Base-by-base conservation (phyloP, 1,140 invertebrate species). In the Zaprionus nigranus region DNA sequence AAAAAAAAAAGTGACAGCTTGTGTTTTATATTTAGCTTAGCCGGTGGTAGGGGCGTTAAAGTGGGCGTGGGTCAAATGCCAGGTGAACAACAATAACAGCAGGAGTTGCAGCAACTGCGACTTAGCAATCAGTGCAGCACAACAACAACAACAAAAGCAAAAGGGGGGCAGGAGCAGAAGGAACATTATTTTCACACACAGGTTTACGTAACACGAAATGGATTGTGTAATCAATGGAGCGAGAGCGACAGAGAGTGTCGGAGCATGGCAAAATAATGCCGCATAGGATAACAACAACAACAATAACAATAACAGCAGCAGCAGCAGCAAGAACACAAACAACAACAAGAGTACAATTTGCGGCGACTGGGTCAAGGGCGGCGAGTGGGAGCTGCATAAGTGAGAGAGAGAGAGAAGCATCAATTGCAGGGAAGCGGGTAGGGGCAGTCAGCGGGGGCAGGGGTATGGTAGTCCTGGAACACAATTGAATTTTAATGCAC, bases 151-250 rank as follows among this genome's bases (percentile, higher is more conserved):
- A 54, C 51, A 69, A 51, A 9, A 13, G 34, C 49, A 24, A 12
- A 20, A 49, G 24, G 72, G 6, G 38, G 38, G n/a, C 2, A 40
- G 38, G 38, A 61, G 59, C 63, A 79, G 57, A 66, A 88, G 85
- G 78, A 81, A 67, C 67, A 79, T 73, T 84, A 80, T 86, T 84
- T 85, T 75, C 79, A 79, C 77, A 77, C 73, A 72, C 68, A 58
- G 71, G 59, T 88, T 88, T 88, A 88, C 85, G 84, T 88, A 88
- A 88, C 85, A 73, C 67, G 73, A 76, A 79, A 78, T 58, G 68
- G 66, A 88, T 88, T 88, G 84, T 88, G 84, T 78, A 88, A 88
- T 76, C 85, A 81, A 79, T 59, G 64, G 43, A 5, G 59, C 43
- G 36, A 26, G 67, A 53, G 54, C 17, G 15, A 60, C 34, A 66